A percentile compares a stretch with the other conserved stretches of the same genome.
phyloP scores from a whole-genome alignment of 2,888 invertebrate species.

The Chouioia cunea region DNA sequence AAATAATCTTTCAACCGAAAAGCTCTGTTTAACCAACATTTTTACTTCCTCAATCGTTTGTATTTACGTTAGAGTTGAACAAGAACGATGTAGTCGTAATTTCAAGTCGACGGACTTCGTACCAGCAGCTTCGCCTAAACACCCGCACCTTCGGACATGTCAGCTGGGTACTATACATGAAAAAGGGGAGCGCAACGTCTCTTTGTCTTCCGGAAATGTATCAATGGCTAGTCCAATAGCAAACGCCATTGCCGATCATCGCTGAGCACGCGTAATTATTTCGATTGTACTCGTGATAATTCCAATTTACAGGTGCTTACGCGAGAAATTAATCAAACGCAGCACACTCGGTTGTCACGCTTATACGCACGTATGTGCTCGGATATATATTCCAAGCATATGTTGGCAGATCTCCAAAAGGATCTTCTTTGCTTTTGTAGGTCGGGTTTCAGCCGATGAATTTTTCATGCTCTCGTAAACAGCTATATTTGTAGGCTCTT shows the following conservation, averaged over 20 bases:
- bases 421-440: not conserved
- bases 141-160: not conserved
- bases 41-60: too few species aligned
- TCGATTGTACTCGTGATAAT: conserved; percentile 24
- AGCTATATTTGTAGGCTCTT: too few species aligned
- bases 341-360: not conserved
- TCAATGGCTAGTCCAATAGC: not conserved
- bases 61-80: too few species aligned
- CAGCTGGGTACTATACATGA: not conserved
- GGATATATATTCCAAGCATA: not conserved
- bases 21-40: too few species aligned
- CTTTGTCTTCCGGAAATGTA: conserved; percentile 33
- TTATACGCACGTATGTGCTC: not conserved
- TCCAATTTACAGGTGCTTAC: not conserved
- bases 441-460: conserved; percentile 12
- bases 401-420: not conserved
- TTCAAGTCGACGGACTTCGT: too few species aligned
- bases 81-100: too few species aligned
- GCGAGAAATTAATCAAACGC: conserved; percentile 34
- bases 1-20: too few species aligned
- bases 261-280: conserved; percentile 29
- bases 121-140: too few species aligned
- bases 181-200: not conserved
- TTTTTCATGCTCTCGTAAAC: conserved; percentile 5
- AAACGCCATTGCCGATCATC: conserved; percentile 22